Base-by-base conservation (phyloP, 2,797 vertebrate genomes). In the Danio aesculapii region DNA sequence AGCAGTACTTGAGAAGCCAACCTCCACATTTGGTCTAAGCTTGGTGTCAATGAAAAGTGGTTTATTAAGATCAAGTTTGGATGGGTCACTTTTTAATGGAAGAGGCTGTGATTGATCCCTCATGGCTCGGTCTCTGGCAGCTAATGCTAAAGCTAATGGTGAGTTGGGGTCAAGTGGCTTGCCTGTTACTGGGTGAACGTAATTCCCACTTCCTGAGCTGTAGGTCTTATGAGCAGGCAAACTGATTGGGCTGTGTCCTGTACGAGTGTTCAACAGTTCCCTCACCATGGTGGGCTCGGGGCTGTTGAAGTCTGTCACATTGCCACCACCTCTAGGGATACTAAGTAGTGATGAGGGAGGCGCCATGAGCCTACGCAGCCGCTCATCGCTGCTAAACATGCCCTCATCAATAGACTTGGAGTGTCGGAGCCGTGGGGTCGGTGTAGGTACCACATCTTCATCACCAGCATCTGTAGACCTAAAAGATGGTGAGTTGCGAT, bases 31-130 rank as follows among this genome's bases (percentile, higher is more conserved):
- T 74, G 95, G 84, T 86, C 95, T 92, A 89, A 97, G 92, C 90
- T 97, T 97, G 71, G 96, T 97, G 86, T 97, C 96, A 0, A 97
- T 95, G 84, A 95, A 97, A 66, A 97, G 94, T 0, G 96, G 96
- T 88, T 96, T 96, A 90, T 96, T 95, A 84, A 97, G 95, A 89
- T 97, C 96, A 0, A 95, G 91, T 90, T 96, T 97, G 75, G 84
- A 82, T 17, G 53, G 72, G 61, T 90, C 88, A 12, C 75, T 90
- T 78, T 91, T 91, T 14, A 89, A 84, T 0, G 88, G 84, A 59
- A 88, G 82, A n/a, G 90, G 89, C 84, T 95, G 95, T 1, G 94
- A 92, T 90, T 95, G 94, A 68, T 96, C 96, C 76, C 96, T 95
- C 92, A 96, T 93, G 88, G 95, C 96, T 87, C 95, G 90, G 87